These are phyloP conservation scores for Oedothorax gibbosus DNA, from an alignment of 1,140 invertebrate genomes.

Conservation along the genomic window DNA sequence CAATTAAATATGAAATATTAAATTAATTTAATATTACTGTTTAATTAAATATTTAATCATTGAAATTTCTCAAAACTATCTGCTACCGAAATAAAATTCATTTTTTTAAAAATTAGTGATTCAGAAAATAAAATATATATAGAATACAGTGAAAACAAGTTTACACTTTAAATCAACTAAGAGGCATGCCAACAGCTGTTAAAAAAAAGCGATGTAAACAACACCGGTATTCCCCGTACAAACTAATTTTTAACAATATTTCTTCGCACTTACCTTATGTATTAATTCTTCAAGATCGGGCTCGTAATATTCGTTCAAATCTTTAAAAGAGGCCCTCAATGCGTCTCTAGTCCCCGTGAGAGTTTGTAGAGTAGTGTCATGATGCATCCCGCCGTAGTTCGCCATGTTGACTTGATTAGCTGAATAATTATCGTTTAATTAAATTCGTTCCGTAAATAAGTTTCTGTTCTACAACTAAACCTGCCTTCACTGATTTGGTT, in stretches of 20 bases:
- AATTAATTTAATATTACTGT: no score
- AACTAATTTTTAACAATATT: neutral
- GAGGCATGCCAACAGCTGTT: no score
- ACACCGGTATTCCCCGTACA: neutral
- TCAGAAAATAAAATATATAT: no score
- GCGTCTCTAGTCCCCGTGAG: constrained; percentile 52
- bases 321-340: constrained; percentile 30
- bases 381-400: constrained; percentile 16
- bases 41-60: no score
- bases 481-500: neutral
- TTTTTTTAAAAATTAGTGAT: no score
- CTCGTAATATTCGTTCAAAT: constrained; percentile 47
- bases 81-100: no score
- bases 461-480: neutral
- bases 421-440: constrained; percentile 16
- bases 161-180: no score
- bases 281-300: constrained; percentile 48
- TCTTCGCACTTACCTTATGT: constrained; percentile 34
- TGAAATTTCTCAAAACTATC: no score
- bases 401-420: constrained; percentile 54
- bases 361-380: constrained; percentile 20
- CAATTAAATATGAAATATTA: no score
- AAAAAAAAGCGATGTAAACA: neutral
- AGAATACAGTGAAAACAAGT: no score
- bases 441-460: neutral